These are phyloP conservation scores for Synodontis membranacea DNA, from an alignment of 2,113 vertebrate species.

Conservation along the genomic window DNA sequence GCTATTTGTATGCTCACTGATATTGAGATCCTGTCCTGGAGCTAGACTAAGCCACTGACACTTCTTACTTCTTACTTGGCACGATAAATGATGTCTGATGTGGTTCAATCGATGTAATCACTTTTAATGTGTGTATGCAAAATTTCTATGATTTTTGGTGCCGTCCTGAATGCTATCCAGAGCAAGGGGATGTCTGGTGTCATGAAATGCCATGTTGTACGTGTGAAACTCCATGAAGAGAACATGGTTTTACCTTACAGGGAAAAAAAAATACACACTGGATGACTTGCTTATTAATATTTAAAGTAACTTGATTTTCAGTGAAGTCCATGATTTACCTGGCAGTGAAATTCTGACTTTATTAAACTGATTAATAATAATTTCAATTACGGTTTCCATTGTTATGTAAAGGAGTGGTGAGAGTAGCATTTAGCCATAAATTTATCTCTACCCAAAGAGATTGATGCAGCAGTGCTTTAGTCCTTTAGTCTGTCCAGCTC, in stretches of 20 bases:
- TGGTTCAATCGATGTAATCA: conserved; percentile 19
- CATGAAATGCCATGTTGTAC: background rate
- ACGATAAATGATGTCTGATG: background rate
- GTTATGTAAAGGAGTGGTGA: background rate
- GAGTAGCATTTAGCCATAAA: background rate
- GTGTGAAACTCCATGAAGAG: background rate
- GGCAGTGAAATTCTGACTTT: background rate
- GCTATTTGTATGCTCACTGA: conserved; percentile 24
- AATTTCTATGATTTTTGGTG: background rate
- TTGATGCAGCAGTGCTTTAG: background rate
- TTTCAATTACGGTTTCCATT: background rate
- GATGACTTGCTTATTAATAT: background rate
- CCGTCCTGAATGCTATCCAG: background rate
- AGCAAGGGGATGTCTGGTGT: background rate
- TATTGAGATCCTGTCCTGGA: conserved; percentile 26
- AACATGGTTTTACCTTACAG: background rate
- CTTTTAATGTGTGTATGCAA: conserved; percentile 10
- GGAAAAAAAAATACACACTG: background rate
- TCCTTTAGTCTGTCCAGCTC: background rate
- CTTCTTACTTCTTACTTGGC: background rate
- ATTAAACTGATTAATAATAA: background rate
- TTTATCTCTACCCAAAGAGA: background rate
- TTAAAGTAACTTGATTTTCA: background rate
- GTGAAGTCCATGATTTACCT: background rate
- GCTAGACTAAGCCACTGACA: conserved; percentile 33